A percentile compares a stretch with the other conserved stretches of the same genome.
These are phyloP conservation scores for Melanotaenia nigrans DNA, from an alignment of 2,797 vertebrate genomes.

Conservation along the genomic window DNA sequence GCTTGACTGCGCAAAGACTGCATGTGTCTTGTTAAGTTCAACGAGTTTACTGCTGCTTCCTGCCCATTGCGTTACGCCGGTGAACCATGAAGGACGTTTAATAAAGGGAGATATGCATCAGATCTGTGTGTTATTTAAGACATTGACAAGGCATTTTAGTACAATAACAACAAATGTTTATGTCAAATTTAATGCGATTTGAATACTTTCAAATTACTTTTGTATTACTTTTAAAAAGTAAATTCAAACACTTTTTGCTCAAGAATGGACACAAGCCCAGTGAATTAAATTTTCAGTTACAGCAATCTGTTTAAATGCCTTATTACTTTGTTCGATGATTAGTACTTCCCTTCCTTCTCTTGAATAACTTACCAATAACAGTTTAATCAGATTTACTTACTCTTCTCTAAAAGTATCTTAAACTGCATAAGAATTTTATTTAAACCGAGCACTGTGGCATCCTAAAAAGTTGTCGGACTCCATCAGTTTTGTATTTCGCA, in stretches of 20 bases:
- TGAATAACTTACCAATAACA: neutral
- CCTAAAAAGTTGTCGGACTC: neutral
- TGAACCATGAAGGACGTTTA: too few species aligned
- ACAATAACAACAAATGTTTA: neutral
- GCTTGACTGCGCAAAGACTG: too few species aligned
- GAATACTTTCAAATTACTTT: neutral
- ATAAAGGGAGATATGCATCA: too few species aligned
- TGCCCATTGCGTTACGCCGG: too few species aligned
- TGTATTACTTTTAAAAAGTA: neutral
- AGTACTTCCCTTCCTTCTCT: neutral
- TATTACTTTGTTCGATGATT: neutral
- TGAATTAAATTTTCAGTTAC: neutral
- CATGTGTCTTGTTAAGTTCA: too few species aligned
- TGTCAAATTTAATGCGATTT: neutral
- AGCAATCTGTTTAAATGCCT: neutral
- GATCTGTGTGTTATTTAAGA: too few species aligned
- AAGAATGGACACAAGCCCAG: too few species aligned
- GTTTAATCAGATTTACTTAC: neutral
- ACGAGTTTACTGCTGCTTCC: too few species aligned
- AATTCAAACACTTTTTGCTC: neutral
- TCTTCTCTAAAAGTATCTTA: neutral
- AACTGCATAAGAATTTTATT: neutral
- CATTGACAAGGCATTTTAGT: too few species aligned
- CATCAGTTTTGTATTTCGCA: neutral
- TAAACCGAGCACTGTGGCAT: neutral